Base-by-base conservation (phyloP, 2,113 vertebrate species). In the Phalacrocorax pelagicus region DNA sequence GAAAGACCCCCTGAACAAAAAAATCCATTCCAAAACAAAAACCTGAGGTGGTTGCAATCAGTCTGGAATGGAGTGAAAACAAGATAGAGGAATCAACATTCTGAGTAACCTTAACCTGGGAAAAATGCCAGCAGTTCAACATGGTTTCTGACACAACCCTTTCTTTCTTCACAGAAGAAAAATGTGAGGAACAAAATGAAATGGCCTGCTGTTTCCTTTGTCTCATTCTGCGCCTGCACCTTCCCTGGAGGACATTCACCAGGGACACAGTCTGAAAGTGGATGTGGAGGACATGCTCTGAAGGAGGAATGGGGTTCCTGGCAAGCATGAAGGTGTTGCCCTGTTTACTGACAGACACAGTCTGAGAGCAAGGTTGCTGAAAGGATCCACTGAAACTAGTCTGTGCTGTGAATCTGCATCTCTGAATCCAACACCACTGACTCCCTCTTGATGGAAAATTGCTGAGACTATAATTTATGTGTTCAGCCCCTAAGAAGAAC, bases 381-480 rank as follows among this genome's bases (percentile, higher is more conserved):
- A 90, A 79, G 11, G 46, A 82, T 18, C 36, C 34, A 27, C 40
- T 89, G 74, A 65, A 96, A 90, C 22, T 47, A 44, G 29, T 71
- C 77, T 63, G 27, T 74, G 62, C 59, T 83, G 24, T 32, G 52
- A 84, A 78, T 84, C 52, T 71, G 3, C 42, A 26, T 26, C 61
- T 78, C 65, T 91, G 65, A 89, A 63, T 36, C 47, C 0, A 1
- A 26, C 44, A 69, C 49, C 0, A 0, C 81, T 79, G 42, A 51
- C 29, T 92, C 30, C 36, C 44, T 73, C 5, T 7, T 0, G 4
- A 72, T 0, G 20, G 66, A 92, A 92, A 86, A 91, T 65, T 93
- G n/a, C 69, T 92, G 58, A 88, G 38, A 55, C 22, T 80, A 12
- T 92, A 94, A 90, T 96, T 71, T 92, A 44, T 66, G 26, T 71